phyloP scores from a whole-genome alignment of 2,797 vertebrate genomes.

The Chlorospingus semifuscus region DNA sequence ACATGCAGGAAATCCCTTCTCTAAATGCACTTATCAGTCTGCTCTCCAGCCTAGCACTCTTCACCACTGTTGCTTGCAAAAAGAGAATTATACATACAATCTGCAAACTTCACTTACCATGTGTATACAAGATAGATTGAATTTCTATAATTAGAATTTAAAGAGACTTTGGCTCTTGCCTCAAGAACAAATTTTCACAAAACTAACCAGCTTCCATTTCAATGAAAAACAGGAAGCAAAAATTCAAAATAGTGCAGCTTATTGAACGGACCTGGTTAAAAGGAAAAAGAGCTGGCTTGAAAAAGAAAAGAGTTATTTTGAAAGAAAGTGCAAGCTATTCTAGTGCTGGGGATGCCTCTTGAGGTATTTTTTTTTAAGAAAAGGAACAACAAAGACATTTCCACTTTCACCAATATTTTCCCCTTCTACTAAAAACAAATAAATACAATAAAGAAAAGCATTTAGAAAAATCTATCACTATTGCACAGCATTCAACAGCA shows the following conservation, averaged over 20 bases:
- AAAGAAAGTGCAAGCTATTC: background rate
- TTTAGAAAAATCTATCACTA: background rate
- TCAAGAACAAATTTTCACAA: background rate
- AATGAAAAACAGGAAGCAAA: background rate
- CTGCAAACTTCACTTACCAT: background rate
- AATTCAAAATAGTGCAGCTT: background rate
- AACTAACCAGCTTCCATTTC: background rate
- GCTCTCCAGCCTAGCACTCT: background rate
- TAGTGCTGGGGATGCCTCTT: background rate
- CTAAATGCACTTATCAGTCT: background rate
- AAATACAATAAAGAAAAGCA: background rate
- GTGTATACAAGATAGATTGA: background rate
- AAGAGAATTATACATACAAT: background rate
- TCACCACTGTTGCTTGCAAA: background rate
- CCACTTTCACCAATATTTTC: background rate
- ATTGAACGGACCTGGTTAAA: background rate
- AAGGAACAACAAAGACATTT: background rate
- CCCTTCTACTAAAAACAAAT: background rate
- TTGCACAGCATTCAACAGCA: background rate
- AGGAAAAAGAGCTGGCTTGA: background rate
- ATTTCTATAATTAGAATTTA: background rate
- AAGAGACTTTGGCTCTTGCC: background rate
- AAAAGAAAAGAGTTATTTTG: background rate
- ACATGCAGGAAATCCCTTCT: conserved; percentile 10
- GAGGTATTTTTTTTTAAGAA: background rate